phyloP scores from a whole-genome alignment of 2,888 invertebrate genomes.

The Eupsilia transversa region DNA sequence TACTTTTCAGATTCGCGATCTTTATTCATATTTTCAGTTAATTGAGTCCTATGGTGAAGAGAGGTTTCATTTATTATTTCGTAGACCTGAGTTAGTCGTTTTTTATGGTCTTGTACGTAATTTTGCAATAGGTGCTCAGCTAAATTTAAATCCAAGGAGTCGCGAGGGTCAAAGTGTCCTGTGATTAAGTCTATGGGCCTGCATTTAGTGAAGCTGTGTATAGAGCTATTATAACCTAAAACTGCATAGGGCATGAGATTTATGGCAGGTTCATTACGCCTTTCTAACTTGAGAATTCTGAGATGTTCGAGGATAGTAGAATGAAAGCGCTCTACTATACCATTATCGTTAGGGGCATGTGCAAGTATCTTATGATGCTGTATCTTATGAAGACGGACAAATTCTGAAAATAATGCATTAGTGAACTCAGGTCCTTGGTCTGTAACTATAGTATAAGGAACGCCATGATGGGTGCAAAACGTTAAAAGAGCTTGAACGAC shows the following conservation, averaged over 20 bases:
- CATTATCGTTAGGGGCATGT: too few relatives aligned
- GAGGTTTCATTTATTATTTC: background rate
- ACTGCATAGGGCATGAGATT: background rate
- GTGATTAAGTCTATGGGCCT: background rate
- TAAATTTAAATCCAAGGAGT: background rate
- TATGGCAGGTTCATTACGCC: too few relatives aligned
- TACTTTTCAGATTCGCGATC: background rate
- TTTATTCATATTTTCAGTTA: background rate
- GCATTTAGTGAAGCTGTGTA: background rate
- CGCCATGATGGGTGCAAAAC: background rate
- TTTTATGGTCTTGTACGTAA: background rate
- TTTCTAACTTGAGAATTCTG: too few relatives aligned
- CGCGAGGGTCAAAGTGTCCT: background rate
- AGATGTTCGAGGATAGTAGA: too few relatives aligned
- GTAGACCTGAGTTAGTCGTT: background rate
- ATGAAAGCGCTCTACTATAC: too few relatives aligned
- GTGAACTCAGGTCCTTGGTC: constrained; percentile 2
- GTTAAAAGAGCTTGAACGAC: background rate
- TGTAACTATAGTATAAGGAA: background rate
- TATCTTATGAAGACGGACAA: too few relatives aligned
- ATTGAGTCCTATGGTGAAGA: background rate
- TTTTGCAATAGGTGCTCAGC: background rate
- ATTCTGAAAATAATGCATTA: background rate
- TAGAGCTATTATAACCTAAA: background rate
- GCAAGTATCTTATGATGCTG: too few relatives aligned